phyloP scores from a whole-genome alignment of 2,888 invertebrate genomes.

The Quadriops clusia region DNA sequence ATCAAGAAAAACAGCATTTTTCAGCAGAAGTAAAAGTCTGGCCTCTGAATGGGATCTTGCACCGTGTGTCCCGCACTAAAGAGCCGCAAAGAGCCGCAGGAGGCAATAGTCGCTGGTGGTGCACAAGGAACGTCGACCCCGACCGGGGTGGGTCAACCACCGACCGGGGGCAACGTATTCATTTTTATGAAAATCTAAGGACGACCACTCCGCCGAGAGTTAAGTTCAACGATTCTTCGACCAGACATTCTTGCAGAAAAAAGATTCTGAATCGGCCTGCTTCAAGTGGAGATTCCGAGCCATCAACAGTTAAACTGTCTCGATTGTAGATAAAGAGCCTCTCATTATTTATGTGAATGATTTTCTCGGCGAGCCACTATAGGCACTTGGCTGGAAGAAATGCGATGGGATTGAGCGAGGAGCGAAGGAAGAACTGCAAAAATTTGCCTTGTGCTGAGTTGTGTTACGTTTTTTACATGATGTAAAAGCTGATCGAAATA shows the following conservation, averaged over 20 bases:
- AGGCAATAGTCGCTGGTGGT: too few species aligned
- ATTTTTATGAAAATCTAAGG: slow-evolving; percentile 45
- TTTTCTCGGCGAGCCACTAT: too few species aligned
- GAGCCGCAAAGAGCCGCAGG: too few species aligned
- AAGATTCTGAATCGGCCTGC: slow-evolving; percentile 16
- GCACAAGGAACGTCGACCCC: slow-evolving; percentile 18
- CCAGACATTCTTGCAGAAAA: slow-evolving; percentile 20
- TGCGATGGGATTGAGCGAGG: too few species aligned
- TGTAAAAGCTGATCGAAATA: too few species aligned
- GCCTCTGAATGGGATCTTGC: slow-evolving; percentile 19
- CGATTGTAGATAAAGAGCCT: slow-evolving; percentile 13
- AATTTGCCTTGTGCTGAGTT: too few species aligned
- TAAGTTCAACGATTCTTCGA: slow-evolving; percentile 21
- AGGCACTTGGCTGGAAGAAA: too few species aligned
- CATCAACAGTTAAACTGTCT: slow-evolving; percentile 14
- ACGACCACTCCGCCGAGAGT: slow-evolving; percentile 41
- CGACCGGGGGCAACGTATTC: slow-evolving; percentile 39
- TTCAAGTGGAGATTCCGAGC: slow-evolving; percentile 18
- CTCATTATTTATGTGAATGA: slow-evolving; percentile 9
- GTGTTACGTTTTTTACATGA: too few species aligned
- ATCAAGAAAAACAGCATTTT: too few species aligned
- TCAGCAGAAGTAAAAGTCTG: too few species aligned
- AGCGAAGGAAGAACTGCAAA: too few species aligned
- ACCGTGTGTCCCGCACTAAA: too few species aligned
- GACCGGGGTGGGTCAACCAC: slow-evolving; percentile 30